Base-by-base conservation (phyloP, 2,888 invertebrate genomes). In the Chironomus tentans region DNA sequence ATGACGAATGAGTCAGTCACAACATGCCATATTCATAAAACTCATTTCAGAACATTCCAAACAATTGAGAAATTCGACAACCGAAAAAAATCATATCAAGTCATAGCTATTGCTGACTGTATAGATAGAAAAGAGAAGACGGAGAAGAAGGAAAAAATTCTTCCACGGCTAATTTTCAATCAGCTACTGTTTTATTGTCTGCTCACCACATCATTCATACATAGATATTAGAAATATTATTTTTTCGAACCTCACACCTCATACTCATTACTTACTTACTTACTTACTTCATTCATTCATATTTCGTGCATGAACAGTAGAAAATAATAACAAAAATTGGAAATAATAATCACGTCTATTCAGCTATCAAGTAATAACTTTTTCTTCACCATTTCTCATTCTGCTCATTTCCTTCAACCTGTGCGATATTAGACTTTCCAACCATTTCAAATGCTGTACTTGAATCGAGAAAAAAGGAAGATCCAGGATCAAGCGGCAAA, bases 131-230 rank as follows among this genome's bases (percentile, higher is more conserved):
- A 22, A 50, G 28, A 71, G 28, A n/a, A 48, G 48, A 50, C 10
- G 3, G 28, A 71, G 28, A 28, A 28, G 28, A 28, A 28, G 28
- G 21, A 71, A 50, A 71, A 71, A 71, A 73, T 73, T 73, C 73
- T 21, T 73, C 62, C 73, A 73, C 73, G 73, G 73, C 62, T 65
- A 73, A 73, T 73, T 73, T 73, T 50, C 50, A 73, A 73, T 73
- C 73, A 73, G 73, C 73, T 73, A 73, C 73, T 73, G 73, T 73
- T n/a, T 56, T 62, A 22, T 73, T 73, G 38, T 65, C 38, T 65
- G 38, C 15, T 65, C 21, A 62, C 62, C 12, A 15, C 62, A 62
- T 62, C 18, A 21, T 62, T 62, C 62, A 62, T 62, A 15, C 22
- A 62, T 4, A 62, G 62, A 18, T 50, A 62, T 62, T 62, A 38